A percentile compares a stretch with the other conserved stretches of the same genome.
Evolutionary conservation across 1,140 invertebrate species (phyloP).

Genomic region (Ctenoplectra terminalis): DNA sequence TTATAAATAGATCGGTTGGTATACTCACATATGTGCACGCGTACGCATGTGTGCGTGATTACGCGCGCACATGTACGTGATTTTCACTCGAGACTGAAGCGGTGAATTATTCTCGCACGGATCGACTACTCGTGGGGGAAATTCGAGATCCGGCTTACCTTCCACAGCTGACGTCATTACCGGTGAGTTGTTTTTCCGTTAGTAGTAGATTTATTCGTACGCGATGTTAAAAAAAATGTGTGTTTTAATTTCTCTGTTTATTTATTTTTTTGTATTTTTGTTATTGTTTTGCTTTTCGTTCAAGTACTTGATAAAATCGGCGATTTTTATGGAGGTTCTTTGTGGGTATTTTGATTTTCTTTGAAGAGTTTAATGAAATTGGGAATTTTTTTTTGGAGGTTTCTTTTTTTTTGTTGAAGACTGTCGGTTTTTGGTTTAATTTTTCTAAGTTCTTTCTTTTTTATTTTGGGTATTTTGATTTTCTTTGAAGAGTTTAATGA

Average conservation of each 20-base stretch:
- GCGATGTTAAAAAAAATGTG: no score
- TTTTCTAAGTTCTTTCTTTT: no score
- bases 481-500: no score
- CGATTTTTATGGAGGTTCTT: no score
- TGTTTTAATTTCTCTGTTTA: not conserved
- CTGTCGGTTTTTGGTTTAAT: no score
- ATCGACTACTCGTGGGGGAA: constrained; percentile 58
- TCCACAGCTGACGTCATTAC: constrained; percentile 81
- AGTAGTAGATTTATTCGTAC: not conserved
- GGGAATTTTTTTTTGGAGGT: no score
- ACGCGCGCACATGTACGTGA: constrained; percentile 73
- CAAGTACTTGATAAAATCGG: no score
- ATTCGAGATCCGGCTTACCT: constrained; percentile 73
- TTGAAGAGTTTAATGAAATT: no score
- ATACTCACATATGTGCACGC: constrained; percentile 71
- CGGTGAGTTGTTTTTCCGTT: constrained; percentile 74
- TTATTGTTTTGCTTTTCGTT: no score
- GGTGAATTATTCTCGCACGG: constrained; percentile 65
- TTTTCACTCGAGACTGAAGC: constrained; percentile 75
- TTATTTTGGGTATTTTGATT: no score
- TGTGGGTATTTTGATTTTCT: no score
- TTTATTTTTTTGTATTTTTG: not conserved
- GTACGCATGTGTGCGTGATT: constrained; percentile 71
- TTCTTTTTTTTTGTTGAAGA: no score
- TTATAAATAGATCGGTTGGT: constrained; percentile 56